Evolutionary conservation across 2,113 vertebrate genomes (phyloP).

Genomic region (Sphyrna mokarran): DNA sequence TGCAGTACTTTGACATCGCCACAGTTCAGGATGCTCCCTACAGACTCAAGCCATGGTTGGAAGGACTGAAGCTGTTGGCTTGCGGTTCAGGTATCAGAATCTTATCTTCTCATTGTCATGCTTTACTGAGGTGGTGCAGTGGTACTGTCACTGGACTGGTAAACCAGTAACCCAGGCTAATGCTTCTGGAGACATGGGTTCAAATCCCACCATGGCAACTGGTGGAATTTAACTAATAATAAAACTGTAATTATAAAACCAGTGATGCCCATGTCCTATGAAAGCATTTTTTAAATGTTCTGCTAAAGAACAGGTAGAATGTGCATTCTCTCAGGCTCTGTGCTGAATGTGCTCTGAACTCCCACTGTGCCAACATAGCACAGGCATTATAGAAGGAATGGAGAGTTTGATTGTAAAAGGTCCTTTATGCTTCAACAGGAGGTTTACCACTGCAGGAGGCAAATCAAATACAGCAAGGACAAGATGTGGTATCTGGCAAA

Average conservation of each 20-base stretch:
- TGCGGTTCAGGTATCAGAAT: not conserved
- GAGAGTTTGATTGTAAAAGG: not conserved
- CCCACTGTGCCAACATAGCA: not conserved
- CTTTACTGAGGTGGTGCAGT: too few relatives aligned
- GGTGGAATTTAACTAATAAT: too few relatives aligned
- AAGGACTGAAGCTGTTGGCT: not conserved
- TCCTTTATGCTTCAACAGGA: conserved; percentile 57
- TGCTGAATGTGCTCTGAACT: too few relatives aligned
- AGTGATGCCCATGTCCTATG: too few relatives aligned
- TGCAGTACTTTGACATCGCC: not conserved
- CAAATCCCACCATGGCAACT: too few relatives aligned
- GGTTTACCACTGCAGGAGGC: conserved; percentile 78
- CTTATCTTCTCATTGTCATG: not conserved
- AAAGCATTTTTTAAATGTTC: too few relatives aligned
- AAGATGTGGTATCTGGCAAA: conserved; percentile 98
- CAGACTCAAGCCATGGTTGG: not conserved
- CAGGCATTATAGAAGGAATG: not conserved
- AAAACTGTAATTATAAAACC: too few relatives aligned
- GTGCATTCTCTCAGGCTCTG: too few relatives aligned
- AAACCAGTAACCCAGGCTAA: too few relatives aligned
- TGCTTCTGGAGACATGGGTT: too few relatives aligned
- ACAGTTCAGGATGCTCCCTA: not conserved
- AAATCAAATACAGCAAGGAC: conserved; percentile 94
- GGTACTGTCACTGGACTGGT: too few relatives aligned
- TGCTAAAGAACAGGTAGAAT: not conserved